Base-by-base conservation (phyloP, 2,797 vertebrate species). In the Thunnus albacares region DNA sequence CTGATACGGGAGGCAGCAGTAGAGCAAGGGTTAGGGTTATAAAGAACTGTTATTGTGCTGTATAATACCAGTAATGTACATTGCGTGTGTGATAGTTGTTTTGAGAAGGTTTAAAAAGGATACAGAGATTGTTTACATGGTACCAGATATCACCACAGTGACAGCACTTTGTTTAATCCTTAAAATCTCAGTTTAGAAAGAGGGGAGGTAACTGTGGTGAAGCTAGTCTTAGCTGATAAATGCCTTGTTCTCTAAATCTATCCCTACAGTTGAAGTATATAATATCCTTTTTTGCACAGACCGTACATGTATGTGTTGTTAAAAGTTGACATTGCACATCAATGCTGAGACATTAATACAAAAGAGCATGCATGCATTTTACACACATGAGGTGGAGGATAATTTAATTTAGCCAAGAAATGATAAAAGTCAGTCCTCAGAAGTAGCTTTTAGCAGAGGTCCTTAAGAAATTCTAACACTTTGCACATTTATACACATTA, bases 81-180 rank as follows among this genome's bases (percentile, higher is more conserved):
- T 10, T n/a, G 74, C 64, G 52, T 60, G 47, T 60, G 43, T 65
- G 63, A 49, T 33, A 51, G 51, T 13, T 52, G 55, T 76, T 76
- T 76, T 38, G 53, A 49, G 60, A 35, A 4, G 35, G 35, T n/a
- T 73, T 62, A 53, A 45, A 45, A 5, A 49, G 57, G 18, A 65
- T 51, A 22, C 35, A 45, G 28, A 64, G 22, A 64, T 57, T 74
- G 51, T 45, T 64, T 56, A 43, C 49, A 63, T 63, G 24, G 51
- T 17, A 64, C 35, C 38, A 63, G 49, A 64, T 73, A 55, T 51
- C 59, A 28, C 24, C 24, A 15, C 18, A 35, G 49, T 56, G 22
- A 71, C 66, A 57, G 15, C 38, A 57, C 69, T 72, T 72, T 41
- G 30, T 72, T 62, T 41, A 62, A 72, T 38, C 70, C 58, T 61